phyloP scores from a whole-genome alignment of 2,113 vertebrate genomes.

The Vicugna pacos region DNA sequence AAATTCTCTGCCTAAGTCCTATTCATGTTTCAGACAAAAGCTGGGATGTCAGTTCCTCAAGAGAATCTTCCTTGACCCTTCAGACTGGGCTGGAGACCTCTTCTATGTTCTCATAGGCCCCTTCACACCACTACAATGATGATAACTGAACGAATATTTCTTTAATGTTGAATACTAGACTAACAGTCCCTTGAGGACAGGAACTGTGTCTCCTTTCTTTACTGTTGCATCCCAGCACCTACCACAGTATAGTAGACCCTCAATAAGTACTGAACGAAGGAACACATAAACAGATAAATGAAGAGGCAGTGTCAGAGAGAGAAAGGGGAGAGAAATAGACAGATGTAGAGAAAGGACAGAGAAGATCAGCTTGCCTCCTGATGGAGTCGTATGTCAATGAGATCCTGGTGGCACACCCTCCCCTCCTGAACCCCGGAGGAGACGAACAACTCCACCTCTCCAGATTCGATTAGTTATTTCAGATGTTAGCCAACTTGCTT shows the following conservation, averaged over 20 bases:
- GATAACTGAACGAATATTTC: neutral
- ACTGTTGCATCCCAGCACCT: neutral
- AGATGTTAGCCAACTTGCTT: neutral
- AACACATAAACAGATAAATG: neutral
- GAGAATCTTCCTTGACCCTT: neutral
- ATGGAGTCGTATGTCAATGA: neutral
- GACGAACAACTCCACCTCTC: neutral
- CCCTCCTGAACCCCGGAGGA: neutral
- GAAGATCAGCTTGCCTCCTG: neutral
- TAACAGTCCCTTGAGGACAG: neutral
- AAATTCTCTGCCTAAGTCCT: neutral
- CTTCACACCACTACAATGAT: neutral
- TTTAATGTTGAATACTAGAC: neutral
- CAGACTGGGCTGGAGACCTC: neutral
- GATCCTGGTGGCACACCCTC: too few species aligned
- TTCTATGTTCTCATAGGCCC: neutral
- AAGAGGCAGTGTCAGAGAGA: neutral
- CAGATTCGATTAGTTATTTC: neutral
- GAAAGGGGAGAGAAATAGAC: neutral
- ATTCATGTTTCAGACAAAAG: neutral
- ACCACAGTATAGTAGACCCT: neutral
- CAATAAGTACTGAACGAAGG: neutral
- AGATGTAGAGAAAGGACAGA: neutral
- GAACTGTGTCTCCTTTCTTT: neutral
- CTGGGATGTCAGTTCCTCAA: neutral